These are phyloP conservation scores for Salticus scenicus DNA, from an alignment of 2,888 invertebrate genomes.

Conservation along the genomic window DNA sequence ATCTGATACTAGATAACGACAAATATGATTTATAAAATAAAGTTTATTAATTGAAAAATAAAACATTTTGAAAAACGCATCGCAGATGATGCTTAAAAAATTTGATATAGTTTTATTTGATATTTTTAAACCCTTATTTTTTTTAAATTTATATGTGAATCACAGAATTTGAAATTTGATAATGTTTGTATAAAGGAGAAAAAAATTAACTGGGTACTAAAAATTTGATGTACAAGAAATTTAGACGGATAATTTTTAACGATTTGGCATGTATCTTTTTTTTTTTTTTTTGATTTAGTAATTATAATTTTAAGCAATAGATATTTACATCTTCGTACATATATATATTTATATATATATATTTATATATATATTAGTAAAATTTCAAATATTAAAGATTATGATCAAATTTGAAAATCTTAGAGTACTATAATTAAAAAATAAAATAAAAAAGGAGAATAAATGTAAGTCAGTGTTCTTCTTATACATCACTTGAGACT, in stretches of 20 bases:
- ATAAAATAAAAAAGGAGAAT: background rate
- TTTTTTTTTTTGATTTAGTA: background rate
- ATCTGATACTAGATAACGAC: conserved; percentile 59
- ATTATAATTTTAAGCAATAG: conserved; percentile 47
- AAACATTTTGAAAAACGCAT: background rate
- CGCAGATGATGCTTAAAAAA: background rate
- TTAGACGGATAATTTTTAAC: background rate
- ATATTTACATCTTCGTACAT: conserved; percentile 10
- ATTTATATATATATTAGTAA: too few species aligned
- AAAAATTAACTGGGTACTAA: background rate
- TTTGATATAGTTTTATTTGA: background rate
- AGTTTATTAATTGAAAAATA: background rate
- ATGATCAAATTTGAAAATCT: conserved; percentile 1
- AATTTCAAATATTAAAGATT: background rate
- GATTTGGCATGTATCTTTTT: background rate
- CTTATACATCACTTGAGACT: background rate
- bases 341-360: too few species aligned
- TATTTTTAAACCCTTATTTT: background rate
- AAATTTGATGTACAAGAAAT: background rate
- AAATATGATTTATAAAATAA: conserved; percentile 43
- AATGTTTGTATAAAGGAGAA: background rate
- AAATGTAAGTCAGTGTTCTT: conserved; percentile 3
- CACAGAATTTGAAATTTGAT: background rate
- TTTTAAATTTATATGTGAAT: background rate
- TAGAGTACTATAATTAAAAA: conserved; percentile 11